These are phyloP conservation scores for Rhogogaster chlorosoma DNA, from an alignment of 2,888 invertebrate species.

Conservation along the genomic window DNA sequence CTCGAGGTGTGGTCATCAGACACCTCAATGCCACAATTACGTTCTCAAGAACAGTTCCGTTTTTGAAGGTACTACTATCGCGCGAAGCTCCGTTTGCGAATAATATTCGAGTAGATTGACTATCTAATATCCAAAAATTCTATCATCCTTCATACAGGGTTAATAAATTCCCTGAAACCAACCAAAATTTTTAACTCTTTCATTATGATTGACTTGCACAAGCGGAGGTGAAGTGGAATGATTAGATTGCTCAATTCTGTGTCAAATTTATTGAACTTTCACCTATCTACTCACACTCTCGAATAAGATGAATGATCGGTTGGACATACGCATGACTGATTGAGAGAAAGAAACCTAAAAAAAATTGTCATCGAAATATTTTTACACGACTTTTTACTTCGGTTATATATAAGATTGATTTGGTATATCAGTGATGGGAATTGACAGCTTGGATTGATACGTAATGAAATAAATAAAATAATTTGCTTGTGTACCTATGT, in stretches of 20 bases:
- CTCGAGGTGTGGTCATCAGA: conserved; percentile 4
- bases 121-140: too few relatives aligned
- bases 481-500: neutral
- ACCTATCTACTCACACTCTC: neutral
- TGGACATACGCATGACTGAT: neutral
- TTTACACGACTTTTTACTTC: neutral
- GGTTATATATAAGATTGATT: neutral
- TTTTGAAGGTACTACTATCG: neutral
- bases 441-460: neutral
- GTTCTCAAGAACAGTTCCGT: conserved; percentile 17
- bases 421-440: neutral
- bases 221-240: neutral
- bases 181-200: neutral
- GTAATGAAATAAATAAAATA: neutral
- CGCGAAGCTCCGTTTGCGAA: too few relatives aligned
- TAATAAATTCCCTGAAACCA: too few relatives aligned
- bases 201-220: too few relatives aligned
- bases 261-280: neutral
- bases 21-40: conserved; percentile 28
- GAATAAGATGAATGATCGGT: neutral
- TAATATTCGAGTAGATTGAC: too few relatives aligned
- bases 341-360: neutral
- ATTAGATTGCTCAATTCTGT: neutral
- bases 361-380: neutral
- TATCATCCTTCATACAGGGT: too few relatives aligned